Base-by-base conservation (phyloP, 2,797 vertebrate species). In the Neosalanx taihuensis region DNA sequence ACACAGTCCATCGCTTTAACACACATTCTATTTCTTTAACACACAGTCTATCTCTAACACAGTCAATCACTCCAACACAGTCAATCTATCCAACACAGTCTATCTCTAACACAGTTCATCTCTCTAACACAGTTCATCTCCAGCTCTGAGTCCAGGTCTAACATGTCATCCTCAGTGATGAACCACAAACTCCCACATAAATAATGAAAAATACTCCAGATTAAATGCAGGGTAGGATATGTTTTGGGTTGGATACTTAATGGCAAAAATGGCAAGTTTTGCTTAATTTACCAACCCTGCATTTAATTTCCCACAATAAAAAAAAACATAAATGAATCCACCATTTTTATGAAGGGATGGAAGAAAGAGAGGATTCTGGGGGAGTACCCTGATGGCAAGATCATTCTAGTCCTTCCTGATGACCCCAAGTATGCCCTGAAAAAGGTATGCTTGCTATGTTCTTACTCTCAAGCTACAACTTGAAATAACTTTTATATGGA, bases 391-490 rank as follows among this genome's bases (percentile, higher is more conserved):
- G 98, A 99, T 77, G 98, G 98, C 70, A 99, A 96, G 87, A 96
- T 99, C 83, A 99, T 99, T 86, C 95, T 99, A 74, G 97, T 99
- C 74, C 93, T 99, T 85, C 98, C 97, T 68, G 97, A 99, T 84
- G 98, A 99, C 83, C 98, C 98, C n/a, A 99, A 99, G 79, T 99
- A 99, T 79, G 97, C 97, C 59, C 89, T 99, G 76, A 99, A 96
- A 90, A 99, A 99, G 96, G 98, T 99, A 89, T 33, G 80, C 83
- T 66, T 13, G 35, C 15, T 20, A 37, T 30, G 17, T 7, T 1
- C 69, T 53, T 15, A 29, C 4, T 58, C 26, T 33, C 18, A 57
- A 37, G 12, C 33, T 2, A 35, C 17, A 35, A 7, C n/a, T 64
- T 7, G 1, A 62, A 62, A 12, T 23, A 23, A 57, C 53, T 49